A percentile compares a stretch with the other conserved stretches of the same genome.
These are phyloP conservation scores for Anableps anableps DNA, from an alignment of 2,797 vertebrate species.

Conservation along the genomic window DNA sequence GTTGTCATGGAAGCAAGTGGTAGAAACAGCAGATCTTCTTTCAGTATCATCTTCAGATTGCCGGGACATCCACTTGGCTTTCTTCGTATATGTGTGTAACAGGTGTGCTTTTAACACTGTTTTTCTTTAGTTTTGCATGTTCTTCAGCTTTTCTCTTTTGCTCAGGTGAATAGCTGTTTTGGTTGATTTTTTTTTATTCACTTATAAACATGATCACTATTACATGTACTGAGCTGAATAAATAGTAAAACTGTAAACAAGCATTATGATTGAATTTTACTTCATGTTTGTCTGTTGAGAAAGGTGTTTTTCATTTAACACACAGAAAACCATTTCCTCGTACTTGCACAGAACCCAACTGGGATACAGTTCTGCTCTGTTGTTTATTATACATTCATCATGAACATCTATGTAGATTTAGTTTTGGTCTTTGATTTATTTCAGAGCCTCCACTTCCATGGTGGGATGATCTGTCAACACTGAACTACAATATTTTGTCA, in stretches of 20 bases:
- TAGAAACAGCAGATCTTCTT: constrained; percentile 70
- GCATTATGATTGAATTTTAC: no score
- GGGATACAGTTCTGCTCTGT: no score
- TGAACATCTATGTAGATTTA: no score
- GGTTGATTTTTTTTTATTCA: not conserved
- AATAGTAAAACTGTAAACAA: no score
- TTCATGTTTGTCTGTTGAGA: no score
- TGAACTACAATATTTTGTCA: not conserved
- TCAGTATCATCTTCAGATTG: constrained; percentile 75
- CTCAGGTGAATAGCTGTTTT: not conserved
- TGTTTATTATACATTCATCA: no score
- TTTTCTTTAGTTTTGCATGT: not conserved
- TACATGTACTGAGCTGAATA: not conserved
- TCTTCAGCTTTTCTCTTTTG: not conserved
- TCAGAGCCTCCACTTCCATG: not conserved
- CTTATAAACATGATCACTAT: not conserved
- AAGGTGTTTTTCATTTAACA: no score
- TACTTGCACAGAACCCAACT: no score
- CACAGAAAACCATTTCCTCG: no score
- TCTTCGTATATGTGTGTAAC: constrained; percentile 1
- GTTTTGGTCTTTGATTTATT: no score
- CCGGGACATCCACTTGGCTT: constrained; percentile 40
- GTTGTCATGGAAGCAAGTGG: constrained; percentile 76
- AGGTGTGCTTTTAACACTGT: constrained; percentile 1
- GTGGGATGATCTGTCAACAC: not conserved